Base-by-base conservation (phyloP, 1,140 invertebrate genomes). In the Belonocnema kinseyi region DNA sequence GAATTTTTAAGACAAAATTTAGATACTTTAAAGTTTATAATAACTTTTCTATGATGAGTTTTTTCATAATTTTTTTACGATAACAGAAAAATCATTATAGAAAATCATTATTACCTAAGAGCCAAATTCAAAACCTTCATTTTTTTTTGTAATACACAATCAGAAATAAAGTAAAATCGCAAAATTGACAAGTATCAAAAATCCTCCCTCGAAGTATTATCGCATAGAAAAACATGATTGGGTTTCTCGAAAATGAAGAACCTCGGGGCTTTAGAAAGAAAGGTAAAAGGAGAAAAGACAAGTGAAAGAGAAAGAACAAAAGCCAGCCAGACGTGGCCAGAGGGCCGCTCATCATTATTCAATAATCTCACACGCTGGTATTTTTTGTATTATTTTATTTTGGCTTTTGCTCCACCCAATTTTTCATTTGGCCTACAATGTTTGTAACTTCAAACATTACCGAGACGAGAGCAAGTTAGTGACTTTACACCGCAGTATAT, bases 311-410 rank as follows among this genome's bases (percentile, higher is more conserved):
- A 14, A 54, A 73, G 72, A 58, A 50, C 58, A 71, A 73, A 78
- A 79, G 77, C 76, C 75, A 80, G 74, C 77, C 83, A 82, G 83
- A 82, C 83, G 81, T 78, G 80, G 83, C 81, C 80, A 54, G 50
- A 56, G 80, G 85, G 78, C 77, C 50, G 73, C 81, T 85, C 83
- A 85, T 87, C 85, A 77, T 84, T 86, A 86, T 87, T 87, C 82
- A 88, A 87, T 88, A 87, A 86, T 81, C 78, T 81, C 79, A 50
- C 56, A 74, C 17, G 51, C 54, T 74, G 26, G 54, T 71, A 50
- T 77, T 80, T 75, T 19, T 75, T 72, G 17, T 21, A 70, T 46
- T 71, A 70, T 73, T 46, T 40, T 17, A 11, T 16, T 77, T 75
- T 72, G 74, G 19, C 14, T 71, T 80, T 81, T 72, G 58, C 16